A percentile compares a stretch with the other conserved stretches of the same genome.
These are phyloP conservation scores for Ploceus nigricollis DNA, from an alignment of 2,113 vertebrate species.

Conservation along the genomic window DNA sequence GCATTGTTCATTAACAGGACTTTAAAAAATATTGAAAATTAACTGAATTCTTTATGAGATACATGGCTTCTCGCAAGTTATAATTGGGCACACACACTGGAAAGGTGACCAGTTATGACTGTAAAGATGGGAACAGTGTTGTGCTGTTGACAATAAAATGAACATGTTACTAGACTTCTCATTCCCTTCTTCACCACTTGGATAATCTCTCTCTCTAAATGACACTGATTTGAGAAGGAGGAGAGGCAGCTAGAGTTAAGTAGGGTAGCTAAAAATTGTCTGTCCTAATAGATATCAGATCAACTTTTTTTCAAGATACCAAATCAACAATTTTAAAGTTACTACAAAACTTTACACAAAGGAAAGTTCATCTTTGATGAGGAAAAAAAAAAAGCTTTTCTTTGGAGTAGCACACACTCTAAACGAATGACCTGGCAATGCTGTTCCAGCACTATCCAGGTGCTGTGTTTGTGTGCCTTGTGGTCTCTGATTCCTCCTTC, in stretches of 20 bases:
- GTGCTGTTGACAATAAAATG: background rate
- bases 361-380: background rate
- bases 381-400: background rate
- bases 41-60: conserved; percentile 20
- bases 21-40: conserved; percentile 40
- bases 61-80: background rate
- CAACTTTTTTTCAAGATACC: background rate
- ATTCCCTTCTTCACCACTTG: background rate
- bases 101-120: background rate
- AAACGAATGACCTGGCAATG: background rate
- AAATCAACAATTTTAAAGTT: background rate
- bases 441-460: background rate
- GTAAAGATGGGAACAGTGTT: background rate
- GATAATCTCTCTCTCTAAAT: background rate
- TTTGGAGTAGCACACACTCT: background rate
- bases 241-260: background rate
- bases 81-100: background rate
- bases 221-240: background rate
- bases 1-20: conserved; percentile 36
- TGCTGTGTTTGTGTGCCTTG: background rate
- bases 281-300: background rate
- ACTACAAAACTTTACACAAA: background rate
- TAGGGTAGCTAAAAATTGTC: background rate
- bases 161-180: background rate
- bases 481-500: background rate